Conservation (phyloP, 2,113 vertebrate genomes). For the Aleadryas rufinucha region DNA sequence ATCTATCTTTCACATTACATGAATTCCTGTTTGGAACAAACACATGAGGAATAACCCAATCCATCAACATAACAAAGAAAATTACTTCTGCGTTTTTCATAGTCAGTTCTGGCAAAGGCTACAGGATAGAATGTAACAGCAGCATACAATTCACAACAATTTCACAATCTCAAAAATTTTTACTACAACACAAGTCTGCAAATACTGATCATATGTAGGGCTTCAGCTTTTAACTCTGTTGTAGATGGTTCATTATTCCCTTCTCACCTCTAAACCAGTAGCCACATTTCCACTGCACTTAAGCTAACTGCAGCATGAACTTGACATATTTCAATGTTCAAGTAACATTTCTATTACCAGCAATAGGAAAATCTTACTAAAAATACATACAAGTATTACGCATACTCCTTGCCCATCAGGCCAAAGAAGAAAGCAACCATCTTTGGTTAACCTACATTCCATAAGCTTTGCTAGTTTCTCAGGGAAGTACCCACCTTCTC, state of each 20-base stretch:
- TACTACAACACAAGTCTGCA: not conserved
- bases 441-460: not conserved
- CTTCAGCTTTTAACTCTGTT: not conserved
- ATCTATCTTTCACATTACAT: not conserved
- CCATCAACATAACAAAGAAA: not conserved
- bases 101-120: not conserved
- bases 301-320: not conserved
- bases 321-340: not conserved
- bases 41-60: not conserved
- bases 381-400: not conserved
- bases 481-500: not conserved
- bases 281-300: not conserved
- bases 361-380: not conserved
- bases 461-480: not conserved
- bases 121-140: not conserved
- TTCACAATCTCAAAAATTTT: not conserved
- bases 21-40: not conserved
- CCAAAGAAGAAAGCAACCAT: not conserved
- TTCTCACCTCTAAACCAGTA: not conserved
- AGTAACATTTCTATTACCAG: not conserved
- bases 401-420: not conserved
- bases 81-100: not conserved
- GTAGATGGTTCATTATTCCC: not conserved
- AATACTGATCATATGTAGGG: not conserved
- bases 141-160: not conserved